These are phyloP conservation scores for Hedychridium roseum DNA, from an alignment of 2,888 invertebrate genomes.

Conservation along the genomic window DNA sequence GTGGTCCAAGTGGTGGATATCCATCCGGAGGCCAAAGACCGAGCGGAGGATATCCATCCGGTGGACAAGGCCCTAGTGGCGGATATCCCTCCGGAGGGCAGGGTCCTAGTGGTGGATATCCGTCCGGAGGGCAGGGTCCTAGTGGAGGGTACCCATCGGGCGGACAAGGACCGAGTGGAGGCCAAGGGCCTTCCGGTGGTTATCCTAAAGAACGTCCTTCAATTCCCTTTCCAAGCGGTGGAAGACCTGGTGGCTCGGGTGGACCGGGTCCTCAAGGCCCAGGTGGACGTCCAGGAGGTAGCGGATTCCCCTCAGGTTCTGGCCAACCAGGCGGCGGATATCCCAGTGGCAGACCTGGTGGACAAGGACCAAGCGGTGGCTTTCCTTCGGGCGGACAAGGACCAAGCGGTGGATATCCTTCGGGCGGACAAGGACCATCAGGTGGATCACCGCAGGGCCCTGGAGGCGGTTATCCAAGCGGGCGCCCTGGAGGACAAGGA, in stretches of 20 bases:
- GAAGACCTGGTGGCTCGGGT: constrained; percentile 29
- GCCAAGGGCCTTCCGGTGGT: constrained; percentile 31
- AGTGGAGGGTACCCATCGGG: constrained; percentile 34
- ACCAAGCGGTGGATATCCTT: constrained; percentile 23
- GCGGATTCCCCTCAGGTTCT: constrained; percentile 27
- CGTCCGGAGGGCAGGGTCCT: constrained; percentile 19
- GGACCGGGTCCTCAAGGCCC: constrained; percentile 31
- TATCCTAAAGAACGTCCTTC: too few species aligned
- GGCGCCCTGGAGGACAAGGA: constrained; percentile 32
- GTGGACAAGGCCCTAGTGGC: constrained; percentile 26
- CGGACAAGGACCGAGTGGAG: constrained; percentile 25
- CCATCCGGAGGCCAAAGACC: constrained; percentile 30
- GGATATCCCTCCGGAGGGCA: constrained; percentile 8
- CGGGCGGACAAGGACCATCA: constrained; percentile 30
- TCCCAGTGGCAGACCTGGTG: constrained; percentile 35
- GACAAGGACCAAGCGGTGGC: constrained; percentile 20
- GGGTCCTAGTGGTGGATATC: constrained; percentile 22
- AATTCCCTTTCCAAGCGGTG: too few species aligned
- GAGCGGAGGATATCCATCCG: too few species aligned
- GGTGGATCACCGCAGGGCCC: constrained; percentile 20
- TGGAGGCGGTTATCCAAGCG: constrained; percentile 27
- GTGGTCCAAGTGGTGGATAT: constrained; percentile 16
- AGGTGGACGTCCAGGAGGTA: constrained; percentile 26
- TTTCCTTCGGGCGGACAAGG: constrained; percentile 30
- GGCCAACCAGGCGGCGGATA: constrained; percentile 30